Evolutionary conservation across 2,888 invertebrate species (phyloP), one percentile per base, ranked within the genome.

Genomic region (Chrysodeixis includens): DNA sequence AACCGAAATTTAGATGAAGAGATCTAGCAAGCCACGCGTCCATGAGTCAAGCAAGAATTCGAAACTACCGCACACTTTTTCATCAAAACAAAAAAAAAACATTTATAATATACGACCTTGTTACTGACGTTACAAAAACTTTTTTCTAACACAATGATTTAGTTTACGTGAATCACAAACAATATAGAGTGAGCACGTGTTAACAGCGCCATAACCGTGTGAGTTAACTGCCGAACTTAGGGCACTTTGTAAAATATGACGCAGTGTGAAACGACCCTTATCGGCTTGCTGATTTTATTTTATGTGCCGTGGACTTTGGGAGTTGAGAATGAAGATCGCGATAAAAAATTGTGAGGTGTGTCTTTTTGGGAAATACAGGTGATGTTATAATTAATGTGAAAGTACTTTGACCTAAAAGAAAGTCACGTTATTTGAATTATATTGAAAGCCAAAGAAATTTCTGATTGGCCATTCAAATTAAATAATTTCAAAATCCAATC

Each of bases 191-290:
- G 90, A 92, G 91, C 94, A 94, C 93, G 94, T 95, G 94, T 94
- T 94, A 94, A 94, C 93, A 93, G 86, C 86, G 89, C 92, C 89
- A 93, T 94, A 93, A 93, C 92, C 89, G 88, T 86, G 88, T 84
- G 85, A 87, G 90, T 90, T 93, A 94, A 94, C 94, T 93, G 94
- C 93, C 90, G 83, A 94, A 94, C 92, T 94, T 95, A 90, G 88
- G 92, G 93, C 92, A 90, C 89, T 93, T 93, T 89, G 90, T 95
- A 86, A 95, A 94, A 94, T 94, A 95, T 93, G 93, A 92, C 92
- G 92, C 93, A 83, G 87, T 87, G 87, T 89, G 88, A 81, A 89
- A 87, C 90, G 84, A 83, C 89, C 89, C 90, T 92, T 93, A 93
- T 90, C 90, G 87, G 81, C 83, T 82, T 77, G 82, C 82, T 87